Conservation (phyloP, 2,888 invertebrate species). For the Leucoma salicis region DNA sequence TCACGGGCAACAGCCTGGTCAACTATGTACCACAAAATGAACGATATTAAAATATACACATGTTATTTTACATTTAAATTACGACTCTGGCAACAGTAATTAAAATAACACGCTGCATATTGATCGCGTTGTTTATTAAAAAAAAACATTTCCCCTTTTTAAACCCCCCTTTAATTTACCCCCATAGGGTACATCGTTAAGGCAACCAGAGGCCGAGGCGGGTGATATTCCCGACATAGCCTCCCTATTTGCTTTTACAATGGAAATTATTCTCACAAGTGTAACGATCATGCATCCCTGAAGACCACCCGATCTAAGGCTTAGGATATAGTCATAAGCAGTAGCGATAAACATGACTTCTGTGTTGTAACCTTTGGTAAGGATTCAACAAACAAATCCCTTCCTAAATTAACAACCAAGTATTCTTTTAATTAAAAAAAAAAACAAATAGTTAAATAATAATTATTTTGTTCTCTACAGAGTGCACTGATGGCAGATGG, state of each 20-base stretch:
- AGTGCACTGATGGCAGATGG: too few relatives aligned
- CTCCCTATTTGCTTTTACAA: slow-evolving; percentile 41
- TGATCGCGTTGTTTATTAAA: not conserved
- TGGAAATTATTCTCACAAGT: slow-evolving; percentile 51
- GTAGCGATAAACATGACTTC: not conserved
- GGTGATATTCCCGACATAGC: slow-evolving; percentile 22
- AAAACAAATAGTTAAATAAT: too few relatives aligned
- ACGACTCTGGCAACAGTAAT: too few relatives aligned
- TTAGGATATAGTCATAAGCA: slow-evolving; percentile 1
- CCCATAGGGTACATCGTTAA: not conserved
- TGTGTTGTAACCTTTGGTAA: not conserved
- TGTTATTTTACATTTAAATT: too few relatives aligned
- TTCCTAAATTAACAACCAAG: too few relatives aligned
- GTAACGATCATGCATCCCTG: slow-evolving; percentile 47
- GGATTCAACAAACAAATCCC: too few relatives aligned
- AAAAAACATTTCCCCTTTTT: not conserved
- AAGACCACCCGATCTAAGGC: slow-evolving; percentile 24
- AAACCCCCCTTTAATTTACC: not conserved
- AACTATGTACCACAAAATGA: too few relatives aligned
- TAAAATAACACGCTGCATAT: too few relatives aligned
- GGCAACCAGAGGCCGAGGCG: not conserved
- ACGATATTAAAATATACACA: too few relatives aligned
- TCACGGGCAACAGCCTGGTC: too few relatives aligned
- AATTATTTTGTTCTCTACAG: too few relatives aligned
- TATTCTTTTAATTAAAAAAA: too few relatives aligned